phyloP scores from a whole-genome alignment of 2,888 invertebrate genomes.

The Cybosia mesomella region DNA sequence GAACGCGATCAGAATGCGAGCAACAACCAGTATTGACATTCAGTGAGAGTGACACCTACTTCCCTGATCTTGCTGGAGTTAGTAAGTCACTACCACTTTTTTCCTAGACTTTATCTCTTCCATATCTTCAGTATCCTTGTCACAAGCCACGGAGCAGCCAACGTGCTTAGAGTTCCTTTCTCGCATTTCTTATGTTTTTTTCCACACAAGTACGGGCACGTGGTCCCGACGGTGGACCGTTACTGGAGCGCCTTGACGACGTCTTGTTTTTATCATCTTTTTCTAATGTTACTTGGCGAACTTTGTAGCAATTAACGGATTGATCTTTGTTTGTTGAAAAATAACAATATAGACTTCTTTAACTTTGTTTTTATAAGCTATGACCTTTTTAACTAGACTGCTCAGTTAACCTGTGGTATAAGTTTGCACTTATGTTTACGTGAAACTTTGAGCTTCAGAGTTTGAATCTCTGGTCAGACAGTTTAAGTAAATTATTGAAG shows the following conservation, averaged over 20 bases:
- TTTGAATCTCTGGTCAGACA: no score
- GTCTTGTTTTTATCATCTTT: background rate
- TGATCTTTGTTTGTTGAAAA: background rate
- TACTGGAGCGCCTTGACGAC: background rate
- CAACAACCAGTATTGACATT: no score
- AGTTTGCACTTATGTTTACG: no score
- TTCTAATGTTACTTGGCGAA: background rate
- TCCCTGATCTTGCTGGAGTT: no score
- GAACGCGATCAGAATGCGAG: no score
- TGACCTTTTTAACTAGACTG: no score
- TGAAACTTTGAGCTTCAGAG: no score
- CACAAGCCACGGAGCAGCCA: constrained; percentile 31
- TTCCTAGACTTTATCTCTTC: constrained; percentile 6
- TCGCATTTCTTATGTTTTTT: constrained; percentile 21
- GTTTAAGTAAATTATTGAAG: no score
- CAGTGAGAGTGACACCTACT: no score
- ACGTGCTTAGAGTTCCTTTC: constrained; percentile 31
- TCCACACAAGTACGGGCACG: constrained; percentile 29
- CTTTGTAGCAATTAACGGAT: background rate
- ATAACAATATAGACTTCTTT: background rate
- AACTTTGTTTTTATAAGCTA: background rate
- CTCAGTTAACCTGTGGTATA: no score
- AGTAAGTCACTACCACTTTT: no score
- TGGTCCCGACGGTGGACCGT: constrained; percentile 20
- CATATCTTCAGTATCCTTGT: background rate